Conservation (phyloP, 2,888 invertebrate genomes). For the Galerucella nymphaeae region DNA sequence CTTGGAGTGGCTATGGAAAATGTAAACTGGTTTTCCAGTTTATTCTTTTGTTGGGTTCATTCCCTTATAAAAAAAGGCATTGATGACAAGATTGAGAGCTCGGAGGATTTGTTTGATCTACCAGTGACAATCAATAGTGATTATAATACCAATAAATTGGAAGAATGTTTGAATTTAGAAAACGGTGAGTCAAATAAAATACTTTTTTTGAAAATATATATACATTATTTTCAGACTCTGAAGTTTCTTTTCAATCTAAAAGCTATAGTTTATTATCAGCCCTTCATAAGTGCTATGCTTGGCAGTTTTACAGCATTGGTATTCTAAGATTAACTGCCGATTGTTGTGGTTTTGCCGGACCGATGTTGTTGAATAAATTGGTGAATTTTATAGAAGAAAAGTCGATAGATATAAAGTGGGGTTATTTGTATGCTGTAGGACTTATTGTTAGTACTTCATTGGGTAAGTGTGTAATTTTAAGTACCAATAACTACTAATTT, state of each 20-base stretch:
- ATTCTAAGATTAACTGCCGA: slow-evolving; percentile 86
- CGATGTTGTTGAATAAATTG: slow-evolving; percentile 85
- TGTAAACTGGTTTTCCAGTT: slow-evolving; percentile 74
- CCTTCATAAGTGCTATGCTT: slow-evolving; percentile 80
- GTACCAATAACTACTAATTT: neutral
- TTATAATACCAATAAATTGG: slow-evolving; percentile 70
- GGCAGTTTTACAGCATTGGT: slow-evolving; percentile 87
- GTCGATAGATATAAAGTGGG: slow-evolving; percentile 72
- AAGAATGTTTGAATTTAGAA: slow-evolving; percentile 59
- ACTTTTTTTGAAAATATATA: too few relatives aligned
- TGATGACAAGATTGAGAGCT: slow-evolving; percentile 74
- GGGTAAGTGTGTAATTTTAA: slow-evolving; percentile 67
- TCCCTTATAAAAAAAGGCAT: slow-evolving; percentile 86
- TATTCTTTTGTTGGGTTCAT: slow-evolving; percentile 90
- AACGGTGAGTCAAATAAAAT: slow-evolving; percentile 12
- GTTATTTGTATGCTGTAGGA: slow-evolving; percentile 75
- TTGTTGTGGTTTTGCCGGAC: slow-evolving; percentile 87
- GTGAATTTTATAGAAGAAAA: slow-evolving; percentile 82
- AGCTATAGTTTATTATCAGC: slow-evolving; percentile 63
- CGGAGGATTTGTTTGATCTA: slow-evolving; percentile 87
- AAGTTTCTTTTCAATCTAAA: neutral
- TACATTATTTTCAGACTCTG: neutral
- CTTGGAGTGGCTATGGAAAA: slow-evolving; percentile 88
- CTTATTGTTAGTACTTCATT: slow-evolving; percentile 75
- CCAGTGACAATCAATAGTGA: slow-evolving; percentile 75